Percentiles rank a stretch among this genome's conserved stretches.
phyloP scores from a whole-genome alignment of 1,140 invertebrate species.

The Charaxes varanes region DNA sequence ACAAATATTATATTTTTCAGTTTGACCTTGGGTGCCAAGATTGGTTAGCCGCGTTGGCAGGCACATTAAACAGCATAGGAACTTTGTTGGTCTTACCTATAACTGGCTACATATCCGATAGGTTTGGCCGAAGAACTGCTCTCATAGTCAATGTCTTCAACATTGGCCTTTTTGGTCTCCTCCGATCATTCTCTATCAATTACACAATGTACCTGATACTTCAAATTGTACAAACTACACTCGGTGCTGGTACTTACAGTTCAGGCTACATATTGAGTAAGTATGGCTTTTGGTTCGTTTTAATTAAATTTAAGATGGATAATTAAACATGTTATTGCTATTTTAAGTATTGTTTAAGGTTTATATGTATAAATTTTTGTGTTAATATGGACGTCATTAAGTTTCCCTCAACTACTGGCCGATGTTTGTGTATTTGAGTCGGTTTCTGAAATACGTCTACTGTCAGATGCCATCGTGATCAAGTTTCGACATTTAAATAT shows the following conservation, averaged over 20 bases:
- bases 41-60: conserved; percentile 39
- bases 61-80: conserved; percentile 45
- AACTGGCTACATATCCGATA: conserved; percentile 74
- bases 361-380: no score
- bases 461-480: no score
- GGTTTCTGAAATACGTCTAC: no score
- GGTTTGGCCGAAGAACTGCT: conserved; percentile 76
- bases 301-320: no score
- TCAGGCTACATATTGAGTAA: conserved; percentile 62
- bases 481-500: no score
- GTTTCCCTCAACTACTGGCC: no score
- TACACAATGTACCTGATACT: conserved; percentile 78
- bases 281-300: background rate
- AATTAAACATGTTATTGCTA: no score
- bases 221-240: conserved; percentile 78
- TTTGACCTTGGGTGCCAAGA: conserved; percentile 51
- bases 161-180: conserved; percentile 75
- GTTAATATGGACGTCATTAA: no score
- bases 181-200: conserved; percentile 78
- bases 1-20: no score
- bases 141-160: conserved; percentile 77
- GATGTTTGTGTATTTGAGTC: no score
- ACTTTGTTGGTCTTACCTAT: conserved; percentile 44
- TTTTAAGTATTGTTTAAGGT: no score
- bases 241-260: conserved; percentile 59